A percentile compares a stretch with the other conserved stretches of the same genome.
Conservation (phyloP, 2,797 vertebrate species). For the Etheostoma perlongum region DNA sequence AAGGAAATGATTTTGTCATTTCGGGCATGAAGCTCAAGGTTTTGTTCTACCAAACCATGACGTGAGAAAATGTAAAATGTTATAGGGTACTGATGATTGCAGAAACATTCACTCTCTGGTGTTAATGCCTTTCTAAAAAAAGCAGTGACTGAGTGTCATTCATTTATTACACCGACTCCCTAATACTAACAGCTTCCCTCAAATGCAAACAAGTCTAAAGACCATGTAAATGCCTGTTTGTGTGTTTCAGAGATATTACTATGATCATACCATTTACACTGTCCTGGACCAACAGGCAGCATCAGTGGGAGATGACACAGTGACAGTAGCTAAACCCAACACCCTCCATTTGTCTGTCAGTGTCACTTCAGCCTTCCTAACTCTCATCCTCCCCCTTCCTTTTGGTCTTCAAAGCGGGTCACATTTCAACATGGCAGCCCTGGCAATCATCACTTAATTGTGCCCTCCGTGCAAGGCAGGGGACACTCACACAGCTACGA, state of each 20-base stretch:
- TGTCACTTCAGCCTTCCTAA: conserved; percentile 40
- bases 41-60: conserved; percentile 4
- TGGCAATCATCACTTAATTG: conserved; percentile 66
- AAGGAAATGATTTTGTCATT: conserved; percentile 13
- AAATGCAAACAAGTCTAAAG: conserved; percentile 30
- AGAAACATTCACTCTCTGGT: conserved; percentile 3
- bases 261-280: conserved; percentile 1
- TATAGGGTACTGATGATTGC: conserved; percentile 7
- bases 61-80: conserved; percentile 3
- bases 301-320: conserved; percentile 30
- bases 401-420: conserved; percentile 59
- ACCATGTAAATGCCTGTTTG: neutral
- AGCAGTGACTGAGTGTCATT: conserved; percentile 14
- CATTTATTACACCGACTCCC: neutral
- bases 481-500: conserved; percentile 58
- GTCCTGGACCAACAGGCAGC: conserved; percentile 40
- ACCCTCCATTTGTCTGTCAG: conserved; percentile 66
- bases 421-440: conserved; percentile 60
- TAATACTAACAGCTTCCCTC: neutral
- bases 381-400: neutral
- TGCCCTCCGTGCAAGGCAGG: conserved; percentile 55
- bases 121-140: conserved; percentile 35
- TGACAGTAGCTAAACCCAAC: conserved; percentile 42
- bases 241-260: conserved; percentile 42
- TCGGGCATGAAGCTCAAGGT: neutral